phyloP scores from a whole-genome alignment of 1,140 invertebrate species.

The Odontomachus brunneus region DNA sequence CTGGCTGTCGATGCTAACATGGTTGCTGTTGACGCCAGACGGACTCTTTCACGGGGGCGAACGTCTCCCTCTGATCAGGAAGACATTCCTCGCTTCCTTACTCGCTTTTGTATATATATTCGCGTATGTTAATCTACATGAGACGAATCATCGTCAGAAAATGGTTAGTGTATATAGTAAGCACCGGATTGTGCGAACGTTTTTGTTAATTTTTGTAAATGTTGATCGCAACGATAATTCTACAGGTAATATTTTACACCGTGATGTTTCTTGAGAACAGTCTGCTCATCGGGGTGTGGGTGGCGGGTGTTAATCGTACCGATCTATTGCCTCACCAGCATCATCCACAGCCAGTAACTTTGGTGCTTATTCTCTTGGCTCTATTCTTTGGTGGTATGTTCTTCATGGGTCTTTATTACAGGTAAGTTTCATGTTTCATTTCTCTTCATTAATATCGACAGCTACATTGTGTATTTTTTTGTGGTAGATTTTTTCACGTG shows the following conservation, averaged over 20 bases:
- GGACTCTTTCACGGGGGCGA: slow-evolving; percentile 93
- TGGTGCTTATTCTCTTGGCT: slow-evolving; percentile 86
- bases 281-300: slow-evolving; percentile 90
- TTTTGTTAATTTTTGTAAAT: background rate
- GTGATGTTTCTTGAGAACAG: slow-evolving; percentile 96
- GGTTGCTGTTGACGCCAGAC: slow-evolving; percentile 92
- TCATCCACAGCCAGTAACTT: slow-evolving; percentile 84
- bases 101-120: slow-evolving; percentile 95
- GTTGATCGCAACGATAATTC: slow-evolving; percentile 31
- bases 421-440: slow-evolving; percentile 78
- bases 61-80: slow-evolving; percentile 88
- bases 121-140: slow-evolving; percentile 95
- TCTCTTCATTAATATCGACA: background rate
- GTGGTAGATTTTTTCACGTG: slow-evolving; percentile 89
- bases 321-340: slow-evolving; percentile 77
- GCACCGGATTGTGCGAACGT: background rate
- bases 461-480: background rate
- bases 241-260: slow-evolving; percentile 93
- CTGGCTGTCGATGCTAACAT: slow-evolving; percentile 94
- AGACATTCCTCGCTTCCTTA: slow-evolving; percentile 89
- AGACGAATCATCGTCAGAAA: slow-evolving; percentile 92
- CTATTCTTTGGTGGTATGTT: slow-evolving; percentile 92
- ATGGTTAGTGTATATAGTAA: slow-evolving; percentile 86
- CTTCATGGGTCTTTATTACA: slow-evolving; percentile 95
- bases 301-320: slow-evolving; percentile 86